phyloP scores from a whole-genome alignment of 2,888 invertebrate genomes.

The Esperia sulphurella region DNA sequence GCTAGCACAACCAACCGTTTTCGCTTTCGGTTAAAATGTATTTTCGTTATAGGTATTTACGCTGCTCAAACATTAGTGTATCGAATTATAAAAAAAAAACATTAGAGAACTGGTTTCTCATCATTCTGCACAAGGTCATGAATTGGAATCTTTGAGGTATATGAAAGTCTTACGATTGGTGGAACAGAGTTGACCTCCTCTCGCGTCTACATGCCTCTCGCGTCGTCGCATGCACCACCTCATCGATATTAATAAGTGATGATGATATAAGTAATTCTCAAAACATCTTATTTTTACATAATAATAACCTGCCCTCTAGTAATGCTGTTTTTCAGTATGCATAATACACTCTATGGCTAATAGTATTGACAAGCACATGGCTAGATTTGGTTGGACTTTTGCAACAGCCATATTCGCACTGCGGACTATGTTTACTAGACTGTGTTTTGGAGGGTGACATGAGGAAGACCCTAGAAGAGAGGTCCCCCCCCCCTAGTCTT shows the following conservation, averaged over 20 bases:
- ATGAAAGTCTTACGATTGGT: slow-evolving; percentile 29
- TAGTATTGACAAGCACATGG: too few relatives aligned
- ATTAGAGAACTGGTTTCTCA: slow-evolving; percentile 39
- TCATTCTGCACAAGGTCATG: slow-evolving; percentile 34
- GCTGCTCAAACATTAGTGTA: slow-evolving; percentile 12
- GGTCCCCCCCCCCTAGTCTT: too few relatives aligned
- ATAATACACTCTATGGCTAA: too few relatives aligned
- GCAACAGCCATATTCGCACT: too few relatives aligned
- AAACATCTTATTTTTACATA: too few relatives aligned
- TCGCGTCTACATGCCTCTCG: slow-evolving; percentile 9
- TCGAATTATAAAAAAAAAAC: slow-evolving; percentile 22
- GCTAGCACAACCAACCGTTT: slow-evolving; percentile 18
- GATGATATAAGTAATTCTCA: slow-evolving; percentile 45
- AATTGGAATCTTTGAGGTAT: slow-evolving; percentile 27
- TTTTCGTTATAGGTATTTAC: slow-evolving; percentile 10
- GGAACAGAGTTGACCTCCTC: slow-evolving; percentile 45
- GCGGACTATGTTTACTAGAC: too few relatives aligned
- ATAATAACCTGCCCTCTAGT: too few relatives aligned
- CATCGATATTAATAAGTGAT: slow-evolving; percentile 53
- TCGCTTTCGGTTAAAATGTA: slow-evolving; percentile 36
- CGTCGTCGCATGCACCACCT: slow-evolving; percentile 31
- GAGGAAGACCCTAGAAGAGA: too few relatives aligned
- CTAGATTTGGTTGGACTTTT: too few relatives aligned
- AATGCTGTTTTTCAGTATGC: too few relatives aligned
- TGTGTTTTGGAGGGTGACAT: too few relatives aligned